phyloP scores from a whole-genome alignment of 2,113 vertebrate species.

The Marmota monax region DNA sequence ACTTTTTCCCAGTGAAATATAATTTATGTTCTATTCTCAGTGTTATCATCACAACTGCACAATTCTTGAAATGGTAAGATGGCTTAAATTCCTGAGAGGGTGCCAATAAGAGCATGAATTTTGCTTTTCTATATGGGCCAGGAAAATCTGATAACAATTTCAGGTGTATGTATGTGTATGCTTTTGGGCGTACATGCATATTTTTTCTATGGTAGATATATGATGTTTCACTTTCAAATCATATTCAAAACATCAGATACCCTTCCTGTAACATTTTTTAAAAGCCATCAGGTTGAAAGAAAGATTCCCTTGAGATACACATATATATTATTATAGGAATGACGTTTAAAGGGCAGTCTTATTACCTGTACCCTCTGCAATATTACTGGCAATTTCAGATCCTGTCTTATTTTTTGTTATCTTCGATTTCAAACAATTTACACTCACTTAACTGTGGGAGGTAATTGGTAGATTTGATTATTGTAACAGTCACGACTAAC shows the following conservation, averaged over 20 bases:
- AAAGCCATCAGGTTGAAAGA: neutral
- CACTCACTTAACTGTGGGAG: conserved; percentile 25
- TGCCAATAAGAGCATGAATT: neutral
- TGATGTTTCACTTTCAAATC: conserved; percentile 4
- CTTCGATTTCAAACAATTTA: conserved; percentile 57
- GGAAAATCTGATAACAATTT: conserved; percentile 3
- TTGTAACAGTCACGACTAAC: conserved; percentile 5
- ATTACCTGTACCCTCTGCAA: neutral
- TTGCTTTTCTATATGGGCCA: neutral
- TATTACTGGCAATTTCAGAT: conserved; percentile 36
- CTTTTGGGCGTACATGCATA: neutral
- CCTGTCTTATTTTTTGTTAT: conserved; percentile 39
- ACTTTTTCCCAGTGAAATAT: neutral
- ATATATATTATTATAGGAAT: neutral
- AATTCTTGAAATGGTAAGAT: conserved; percentile 39
- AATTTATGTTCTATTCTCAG: conserved; percentile 38
- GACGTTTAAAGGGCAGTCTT: neutral
- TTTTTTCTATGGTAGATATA: neutral
- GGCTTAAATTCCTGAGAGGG: neutral
- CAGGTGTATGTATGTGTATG: neutral
- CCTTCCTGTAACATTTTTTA: neutral
- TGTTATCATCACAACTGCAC: conserved; percentile 43
- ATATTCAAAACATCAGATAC: neutral
- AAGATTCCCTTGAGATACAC: neutral
- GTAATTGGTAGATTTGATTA: conserved; percentile 62